phyloP scores from a whole-genome alignment of 2,888 invertebrate genomes.

The Andrena fulva region DNA sequence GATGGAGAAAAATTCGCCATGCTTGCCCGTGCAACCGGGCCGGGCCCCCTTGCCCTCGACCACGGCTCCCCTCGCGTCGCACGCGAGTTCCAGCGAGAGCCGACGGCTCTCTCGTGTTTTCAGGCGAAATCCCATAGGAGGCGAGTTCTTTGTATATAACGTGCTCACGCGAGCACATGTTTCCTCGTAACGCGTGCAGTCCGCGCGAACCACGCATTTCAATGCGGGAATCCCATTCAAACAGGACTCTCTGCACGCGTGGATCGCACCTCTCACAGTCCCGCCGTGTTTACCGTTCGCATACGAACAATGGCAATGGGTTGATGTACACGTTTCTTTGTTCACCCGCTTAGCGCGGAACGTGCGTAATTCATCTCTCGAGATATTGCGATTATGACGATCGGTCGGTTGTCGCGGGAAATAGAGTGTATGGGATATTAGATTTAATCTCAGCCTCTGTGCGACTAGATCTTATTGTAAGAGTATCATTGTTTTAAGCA shows the following conservation, averaged over 20 bases:
- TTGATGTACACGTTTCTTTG: background rate
- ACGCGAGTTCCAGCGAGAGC: conserved; percentile 33
- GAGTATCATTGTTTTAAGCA: conserved; percentile 7
- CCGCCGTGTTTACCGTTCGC: conserved; percentile 20
- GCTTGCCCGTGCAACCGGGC: conserved; percentile 73
- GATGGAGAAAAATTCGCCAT: conserved; percentile 75
- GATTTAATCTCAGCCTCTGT: conserved; percentile 3
- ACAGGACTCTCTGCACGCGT: background rate
- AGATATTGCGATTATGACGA: background rate
- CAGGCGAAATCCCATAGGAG: background rate
- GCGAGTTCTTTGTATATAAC: conserved; percentile 12
- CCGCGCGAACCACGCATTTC: background rate
- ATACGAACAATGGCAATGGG: background rate
- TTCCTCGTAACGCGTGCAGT: background rate
- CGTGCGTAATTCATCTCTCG: too few relatives aligned
- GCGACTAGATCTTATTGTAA: background rate
- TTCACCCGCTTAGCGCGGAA: background rate
- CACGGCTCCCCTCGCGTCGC: conserved; percentile 54
- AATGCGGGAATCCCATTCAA: conserved; percentile 2
- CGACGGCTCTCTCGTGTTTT: conserved; percentile 44
- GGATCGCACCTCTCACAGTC: background rate
- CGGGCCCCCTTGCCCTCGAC: conserved; percentile 68
- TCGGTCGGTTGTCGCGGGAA: background rate
- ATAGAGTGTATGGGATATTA: background rate
- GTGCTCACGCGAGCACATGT: conserved; percentile 36